Evolutionary conservation across 2,113 vertebrate species (phyloP).

Genomic region (Thunnus thynnus): DNA sequence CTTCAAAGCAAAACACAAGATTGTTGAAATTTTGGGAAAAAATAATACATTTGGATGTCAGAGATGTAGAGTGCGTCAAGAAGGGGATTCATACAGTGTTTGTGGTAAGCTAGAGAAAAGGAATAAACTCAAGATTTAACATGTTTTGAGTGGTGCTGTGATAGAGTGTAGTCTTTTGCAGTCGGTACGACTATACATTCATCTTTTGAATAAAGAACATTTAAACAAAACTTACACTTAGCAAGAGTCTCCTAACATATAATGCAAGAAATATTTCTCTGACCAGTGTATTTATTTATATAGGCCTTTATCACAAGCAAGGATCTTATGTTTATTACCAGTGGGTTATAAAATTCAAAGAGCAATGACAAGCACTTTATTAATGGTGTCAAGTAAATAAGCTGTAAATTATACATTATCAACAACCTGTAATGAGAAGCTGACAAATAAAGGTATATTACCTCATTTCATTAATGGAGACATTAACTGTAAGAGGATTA

Average conservation of each 20-base stretch:
- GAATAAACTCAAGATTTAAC: background rate
- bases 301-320: background rate
- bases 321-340: background rate
- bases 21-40: background rate
- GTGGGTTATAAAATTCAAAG: background rate
- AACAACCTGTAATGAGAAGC: background rate
- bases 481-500: constrained; percentile 42
- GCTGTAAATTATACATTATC: background rate
- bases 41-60: background rate
- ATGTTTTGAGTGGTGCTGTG: background rate
- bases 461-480: constrained; percentile 21
- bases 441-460: constrained; percentile 18
- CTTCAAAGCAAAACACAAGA: background rate
- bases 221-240: background rate
- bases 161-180: too few relatives aligned
- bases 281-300: background rate
- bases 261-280: background rate
- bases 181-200: too few relatives aligned
- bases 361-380: background rate
- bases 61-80: background rate
- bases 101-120: background rate
- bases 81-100: background rate
- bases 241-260: background rate
- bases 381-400: background rate
- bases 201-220: background rate